These are phyloP conservation scores for Danaus chrysippus DNA, from an alignment of 2,888 invertebrate genomes.

Conservation along the genomic window DNA sequence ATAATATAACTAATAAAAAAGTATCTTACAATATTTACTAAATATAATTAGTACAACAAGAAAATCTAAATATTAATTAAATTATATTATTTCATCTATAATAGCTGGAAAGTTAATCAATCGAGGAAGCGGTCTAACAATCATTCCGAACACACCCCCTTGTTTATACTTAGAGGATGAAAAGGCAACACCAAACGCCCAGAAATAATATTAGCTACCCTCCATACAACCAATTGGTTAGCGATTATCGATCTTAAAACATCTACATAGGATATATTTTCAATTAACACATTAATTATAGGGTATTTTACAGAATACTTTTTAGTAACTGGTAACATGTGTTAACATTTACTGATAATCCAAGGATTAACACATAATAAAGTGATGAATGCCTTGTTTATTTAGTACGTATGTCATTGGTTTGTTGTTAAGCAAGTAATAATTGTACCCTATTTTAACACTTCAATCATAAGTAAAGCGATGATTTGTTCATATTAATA, in stretches of 20 bases:
- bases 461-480: no score
- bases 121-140: slow-evolving; percentile 62
- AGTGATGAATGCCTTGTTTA: slow-evolving; percentile 76
- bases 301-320: slow-evolving; percentile 49
- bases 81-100: slow-evolving; percentile 39
- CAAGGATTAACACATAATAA: slow-evolving; percentile 79
- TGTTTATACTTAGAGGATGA: slow-evolving; percentile 78
- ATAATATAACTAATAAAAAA: no score
- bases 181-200: slow-evolving; percentile 78
- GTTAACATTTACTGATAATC: slow-evolving; percentile 79
- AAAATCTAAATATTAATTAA: slow-evolving; percentile 28
- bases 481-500: no score
- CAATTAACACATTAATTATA: slow-evolving; percentile 29
- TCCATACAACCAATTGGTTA: slow-evolving; percentile 64
- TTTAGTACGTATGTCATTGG: slow-evolving; percentile 70
- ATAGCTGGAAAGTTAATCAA: slow-evolving; percentile 70
- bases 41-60: no score
- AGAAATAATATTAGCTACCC: slow-evolving; percentile 79
- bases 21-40: no score
- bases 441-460: no score
- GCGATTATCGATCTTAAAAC: slow-evolving; percentile 45
- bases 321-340: slow-evolving; percentile 78
- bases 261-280: slow-evolving; percentile 44
- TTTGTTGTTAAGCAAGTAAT: slow-evolving; percentile 40
- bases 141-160: slow-evolving; percentile 74